Base-by-base conservation (phyloP, 2,113 vertebrate species). In the Montifringilla adamsi region DNA sequence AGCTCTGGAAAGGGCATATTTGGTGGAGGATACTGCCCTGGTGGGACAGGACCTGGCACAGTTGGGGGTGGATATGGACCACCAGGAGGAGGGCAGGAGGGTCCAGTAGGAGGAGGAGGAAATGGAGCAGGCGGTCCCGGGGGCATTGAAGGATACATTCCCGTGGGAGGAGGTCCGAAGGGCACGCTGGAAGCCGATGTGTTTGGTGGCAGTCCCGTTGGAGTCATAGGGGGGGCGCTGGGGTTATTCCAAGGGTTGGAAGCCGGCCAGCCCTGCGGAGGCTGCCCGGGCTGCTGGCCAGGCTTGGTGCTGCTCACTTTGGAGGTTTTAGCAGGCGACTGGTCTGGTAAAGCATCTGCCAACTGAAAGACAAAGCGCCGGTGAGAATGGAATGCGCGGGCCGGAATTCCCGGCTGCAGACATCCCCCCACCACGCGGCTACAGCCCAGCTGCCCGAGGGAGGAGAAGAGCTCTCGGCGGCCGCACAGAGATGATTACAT, bases 71-170 rank as follows among this genome's bases (percentile, higher is more conserved):
- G 95, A 93, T 98, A 98, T 27, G 97, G 98, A 90, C 97, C 98
- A 94, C 96, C 89, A 52, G 98, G 96, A 90, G 98, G 94, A 90
- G 97, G 96, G 80, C 98, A 97, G 44, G 98, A 97, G 93, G 97
- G 98, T 96, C 97, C 98, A 33, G 97, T 97, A 87, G 97, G 97
- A 94, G 98, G 98, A 96, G 95, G 96, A 83, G 98, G 98, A 96
- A 98, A 98, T 92, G 97, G 97, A 92, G 96, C 97, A 74, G 98
- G 98, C 21, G 97, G 98, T 97, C 98, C 97, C 14, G 97, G 97
- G 96, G 98, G 98, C 96, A 98, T 97, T 52, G 98, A 98, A 92
- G 98, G 98, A 96, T 98, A 98, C 97, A 98, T 98, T 97, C 97
- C 98, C n/a, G 97, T 94, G 31, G 98, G 97, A 1, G 98, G 97